phyloP scores from a whole-genome alignment of 2,113 vertebrate species.

The Trochalopteron elliotii region DNA sequence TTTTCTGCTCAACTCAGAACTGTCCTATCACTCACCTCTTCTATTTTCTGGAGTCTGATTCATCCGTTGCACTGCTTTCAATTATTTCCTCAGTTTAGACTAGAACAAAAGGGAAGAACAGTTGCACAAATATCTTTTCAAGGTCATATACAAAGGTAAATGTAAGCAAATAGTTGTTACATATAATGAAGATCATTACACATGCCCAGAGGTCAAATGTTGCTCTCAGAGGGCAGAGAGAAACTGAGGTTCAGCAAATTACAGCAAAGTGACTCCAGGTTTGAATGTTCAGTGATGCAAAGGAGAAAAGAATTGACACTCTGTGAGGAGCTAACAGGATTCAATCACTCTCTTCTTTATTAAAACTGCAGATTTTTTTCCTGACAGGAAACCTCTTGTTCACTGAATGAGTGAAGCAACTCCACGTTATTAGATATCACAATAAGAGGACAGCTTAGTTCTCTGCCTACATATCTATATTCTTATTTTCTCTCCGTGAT shows the following conservation, averaged over 20 bases:
- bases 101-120: background rate
- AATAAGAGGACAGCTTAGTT: background rate
- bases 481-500: background rate
- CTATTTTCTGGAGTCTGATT: background rate
- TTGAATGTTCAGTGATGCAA: background rate
- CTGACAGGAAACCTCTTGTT: background rate
- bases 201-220: background rate
- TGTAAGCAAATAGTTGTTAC: background rate
- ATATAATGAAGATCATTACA: background rate
- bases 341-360: background rate
- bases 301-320: background rate
- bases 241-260: background rate
- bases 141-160: background rate
- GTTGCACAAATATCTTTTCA: background rate
- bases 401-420: background rate
- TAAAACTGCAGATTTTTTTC: background rate
- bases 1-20: background rate
- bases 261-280: background rate
- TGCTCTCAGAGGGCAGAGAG: background rate
- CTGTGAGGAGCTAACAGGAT: background rate
- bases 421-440: background rate
- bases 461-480: background rate
- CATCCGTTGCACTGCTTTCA: background rate
- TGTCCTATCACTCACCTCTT: background rate
- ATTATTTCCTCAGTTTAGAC: conserved; percentile 60